Evolutionary conservation across 2,797 vertebrate genomes (phyloP), one percentile per base, ranked within the genome.

Genomic region (Antrozous pallidus): DNA sequence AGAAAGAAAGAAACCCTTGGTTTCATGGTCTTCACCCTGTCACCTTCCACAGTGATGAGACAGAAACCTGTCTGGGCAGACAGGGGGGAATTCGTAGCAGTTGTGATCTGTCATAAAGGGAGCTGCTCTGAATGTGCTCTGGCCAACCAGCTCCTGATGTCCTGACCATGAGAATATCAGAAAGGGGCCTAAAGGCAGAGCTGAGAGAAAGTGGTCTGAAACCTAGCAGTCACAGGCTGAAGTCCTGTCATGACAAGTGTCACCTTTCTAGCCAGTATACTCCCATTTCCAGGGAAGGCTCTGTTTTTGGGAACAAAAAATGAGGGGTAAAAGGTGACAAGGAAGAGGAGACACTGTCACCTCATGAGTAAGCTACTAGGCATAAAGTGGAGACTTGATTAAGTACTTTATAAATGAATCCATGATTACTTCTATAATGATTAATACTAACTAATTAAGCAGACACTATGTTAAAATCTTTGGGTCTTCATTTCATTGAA

Each of bases 11-110:
- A 58, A 88, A 71, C 45, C 70, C 49, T 40, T 38, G 24, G 61
- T 94, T 95, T 95, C 89, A 92, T 26, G 70, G 47, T 88, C 74
- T 61, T 86, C 28, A 56, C 61, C 36, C 38, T 78, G 49, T 38
- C 78, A 36, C 85, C 82, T 78, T 93, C 82, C 95, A 82, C 18
- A 61, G 28, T 14, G 28, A 67, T 33, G 18, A 95, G 88, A 93
- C 88, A 95, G 96, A 96, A 96, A 93, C 95, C 82, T 20, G 28
- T 38, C 61, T 79, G 8, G 81, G 78, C 58, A n/a, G 67, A 40
- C 69, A 14, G 3, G 38, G 94, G 95, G 91, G 87, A 96, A 94
- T 93, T 94, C 36, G 69, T 14, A 69, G 45, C 14, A 47, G 42
- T 81, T 79, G 38, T 38, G 40, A 49, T 51, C 65, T 85, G 67